Conservation (phyloP, 2,888 invertebrate genomes). For the Drosophila hamatofila region DNA sequence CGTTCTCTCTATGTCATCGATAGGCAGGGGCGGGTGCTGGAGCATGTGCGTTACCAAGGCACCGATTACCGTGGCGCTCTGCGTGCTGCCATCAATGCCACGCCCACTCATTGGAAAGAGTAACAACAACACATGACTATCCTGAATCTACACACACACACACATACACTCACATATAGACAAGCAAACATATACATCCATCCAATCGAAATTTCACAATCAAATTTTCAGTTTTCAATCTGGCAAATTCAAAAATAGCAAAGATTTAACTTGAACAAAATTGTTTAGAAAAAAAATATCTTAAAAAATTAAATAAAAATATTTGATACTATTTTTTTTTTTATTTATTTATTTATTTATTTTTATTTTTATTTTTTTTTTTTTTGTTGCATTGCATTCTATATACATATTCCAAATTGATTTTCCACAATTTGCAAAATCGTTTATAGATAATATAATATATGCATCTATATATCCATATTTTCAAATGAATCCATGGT, state of each 20-base stretch:
- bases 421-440: no score
- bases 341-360: no score
- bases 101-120: slow-evolving; percentile 6
- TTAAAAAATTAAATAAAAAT: not conserved
- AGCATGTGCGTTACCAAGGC: slow-evolving; percentile 59
- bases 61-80: slow-evolving; percentile 58
- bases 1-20: slow-evolving; percentile 51
- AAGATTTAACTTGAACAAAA: slow-evolving; percentile 1
- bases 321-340: not conserved
- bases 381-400: no score
- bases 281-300: not conserved
- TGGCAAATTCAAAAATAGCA: slow-evolving; percentile 1
- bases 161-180: no score
- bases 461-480: no score
- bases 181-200: not conserved
- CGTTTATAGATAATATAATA: no score
- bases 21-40: slow-evolving; percentile 44
- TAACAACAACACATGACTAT: not conserved
- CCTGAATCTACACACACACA: not conserved
- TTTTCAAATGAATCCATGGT: no score
- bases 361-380: no score
- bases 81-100: slow-evolving; percentile 24
- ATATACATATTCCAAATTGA: no score
- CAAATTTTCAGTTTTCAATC: slow-evolving; percentile 31
- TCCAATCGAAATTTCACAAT: not conserved